These are phyloP conservation scores for Bombus superbus DNA, from an alignment of 1,140 invertebrate species.

Conservation along the genomic window DNA sequence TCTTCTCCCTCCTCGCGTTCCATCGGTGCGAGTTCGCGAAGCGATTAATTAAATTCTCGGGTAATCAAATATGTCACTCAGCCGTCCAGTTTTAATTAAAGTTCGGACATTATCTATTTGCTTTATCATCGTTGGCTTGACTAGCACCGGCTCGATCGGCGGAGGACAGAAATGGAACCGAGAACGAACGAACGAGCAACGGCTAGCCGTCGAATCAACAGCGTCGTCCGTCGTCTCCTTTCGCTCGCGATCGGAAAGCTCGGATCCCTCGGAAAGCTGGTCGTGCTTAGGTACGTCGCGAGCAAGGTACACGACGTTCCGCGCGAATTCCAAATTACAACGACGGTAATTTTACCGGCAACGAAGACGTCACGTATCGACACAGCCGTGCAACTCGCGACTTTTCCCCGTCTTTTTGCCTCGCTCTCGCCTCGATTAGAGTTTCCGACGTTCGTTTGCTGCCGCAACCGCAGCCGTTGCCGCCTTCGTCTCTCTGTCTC, in stretches of 20 bases:
- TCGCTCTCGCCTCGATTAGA: constrained; percentile 45
- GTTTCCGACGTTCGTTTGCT: constrained; percentile 54
- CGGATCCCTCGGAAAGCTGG: too few species aligned
- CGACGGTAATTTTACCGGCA: constrained; percentile 31
- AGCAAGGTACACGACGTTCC: background rate
- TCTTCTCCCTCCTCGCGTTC: constrained; percentile 28
- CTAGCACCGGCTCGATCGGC: constrained; percentile 64
- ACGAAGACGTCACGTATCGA: constrained; percentile 10
- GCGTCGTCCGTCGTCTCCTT: background rate
- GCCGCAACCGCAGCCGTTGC: constrained; percentile 42
- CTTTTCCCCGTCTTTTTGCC: background rate
- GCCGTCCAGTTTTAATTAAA: constrained; percentile 83
- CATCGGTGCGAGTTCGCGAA: constrained; percentile 70
- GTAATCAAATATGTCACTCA: constrained; percentile 83
- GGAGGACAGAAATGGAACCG: constrained; percentile 37
- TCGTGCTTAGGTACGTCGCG: too few species aligned
- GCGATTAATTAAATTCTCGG: constrained; percentile 84
- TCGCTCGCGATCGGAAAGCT: too few species aligned
- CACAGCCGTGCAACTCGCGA: background rate
- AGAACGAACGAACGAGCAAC: constrained; percentile 3
- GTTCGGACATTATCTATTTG: constrained; percentile 83
- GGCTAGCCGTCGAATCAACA: background rate
- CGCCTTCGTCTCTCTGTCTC: background rate
- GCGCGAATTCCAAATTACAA: constrained; percentile 46
- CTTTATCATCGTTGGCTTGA: constrained; percentile 82